Conservation (phyloP, 2,888 invertebrate genomes). For the Cerastis rubricosa region DNA sequence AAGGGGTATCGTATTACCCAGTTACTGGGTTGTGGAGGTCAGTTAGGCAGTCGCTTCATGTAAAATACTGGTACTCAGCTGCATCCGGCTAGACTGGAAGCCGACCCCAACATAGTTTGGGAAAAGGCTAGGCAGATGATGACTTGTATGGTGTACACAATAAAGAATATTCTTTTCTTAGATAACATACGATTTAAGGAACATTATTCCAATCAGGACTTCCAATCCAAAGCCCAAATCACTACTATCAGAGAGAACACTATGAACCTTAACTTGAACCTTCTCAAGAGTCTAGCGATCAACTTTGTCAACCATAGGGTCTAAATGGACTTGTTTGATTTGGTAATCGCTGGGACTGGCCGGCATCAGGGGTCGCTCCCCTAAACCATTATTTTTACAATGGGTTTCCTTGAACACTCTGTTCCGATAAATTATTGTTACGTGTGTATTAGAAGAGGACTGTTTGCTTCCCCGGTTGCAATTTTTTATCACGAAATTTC, state of each 20-base stretch:
- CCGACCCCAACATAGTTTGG: no score
- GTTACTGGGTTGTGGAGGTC: no score
- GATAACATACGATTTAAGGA: not conserved
- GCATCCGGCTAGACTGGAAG: no score
- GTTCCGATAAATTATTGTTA: slow-evolving; percentile 59
- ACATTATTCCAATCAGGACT: not conserved
- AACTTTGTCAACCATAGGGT: slow-evolving; percentile 38
- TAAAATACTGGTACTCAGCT: no score
- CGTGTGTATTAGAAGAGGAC: slow-evolving; percentile 48
- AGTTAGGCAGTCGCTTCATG: no score
- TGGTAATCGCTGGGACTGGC: slow-evolving; percentile 48
- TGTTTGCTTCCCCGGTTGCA: not conserved
- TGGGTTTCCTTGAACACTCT: slow-evolving; percentile 39
- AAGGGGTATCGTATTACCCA: no score
- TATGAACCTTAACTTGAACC: not conserved
- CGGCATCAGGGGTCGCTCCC: slow-evolving; percentile 50
- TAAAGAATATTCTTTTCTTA: no score
- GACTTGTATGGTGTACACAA: no score
- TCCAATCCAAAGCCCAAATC: not conserved
- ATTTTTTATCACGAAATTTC: not conserved
- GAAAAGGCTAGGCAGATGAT: no score
- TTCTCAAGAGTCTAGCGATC: slow-evolving; percentile 7
- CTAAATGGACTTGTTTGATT: slow-evolving; percentile 62
- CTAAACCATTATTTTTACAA: slow-evolving; percentile 67
- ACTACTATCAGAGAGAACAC: not conserved